Conservation (phyloP, 2,113 vertebrate genomes). For the Glaucomys volans region DNA sequence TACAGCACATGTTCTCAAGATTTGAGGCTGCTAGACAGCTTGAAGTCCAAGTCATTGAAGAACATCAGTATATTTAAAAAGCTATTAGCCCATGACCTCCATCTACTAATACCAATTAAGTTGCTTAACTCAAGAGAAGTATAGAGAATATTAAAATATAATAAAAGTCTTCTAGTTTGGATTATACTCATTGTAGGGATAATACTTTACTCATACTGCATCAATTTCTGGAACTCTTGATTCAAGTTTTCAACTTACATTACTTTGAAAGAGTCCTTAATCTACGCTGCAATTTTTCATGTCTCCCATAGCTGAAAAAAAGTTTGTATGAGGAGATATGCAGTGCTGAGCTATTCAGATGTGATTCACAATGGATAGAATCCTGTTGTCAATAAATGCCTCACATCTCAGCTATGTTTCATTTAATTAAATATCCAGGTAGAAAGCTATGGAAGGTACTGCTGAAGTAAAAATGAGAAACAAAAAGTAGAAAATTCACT, state of each 20-base stretch:
- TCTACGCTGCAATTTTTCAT: conserved; percentile 8
- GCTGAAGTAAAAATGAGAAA: conserved; percentile 27
- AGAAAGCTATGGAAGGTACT: neutral
- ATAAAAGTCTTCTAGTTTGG: conserved; percentile 5
- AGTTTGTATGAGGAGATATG: neutral
- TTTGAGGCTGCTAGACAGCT: neutral
- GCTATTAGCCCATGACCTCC: neutral
- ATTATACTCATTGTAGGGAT: neutral
- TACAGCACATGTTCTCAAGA: neutral
- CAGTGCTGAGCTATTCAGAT: conserved; percentile 2
- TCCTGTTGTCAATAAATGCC: neutral
- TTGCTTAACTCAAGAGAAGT: neutral
- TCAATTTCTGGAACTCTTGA: conserved; percentile 11
- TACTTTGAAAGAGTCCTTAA: conserved; percentile 7
- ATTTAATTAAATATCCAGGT: neutral
- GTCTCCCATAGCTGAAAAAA: neutral
- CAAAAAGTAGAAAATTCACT: neutral
- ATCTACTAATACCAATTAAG: neutral
- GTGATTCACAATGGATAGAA: neutral
- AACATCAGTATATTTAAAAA: neutral
- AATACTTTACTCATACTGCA: neutral
- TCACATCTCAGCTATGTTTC: conserved; percentile 7
- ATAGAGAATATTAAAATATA: neutral
- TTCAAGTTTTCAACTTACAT: neutral
- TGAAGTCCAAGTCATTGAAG: neutral